Conservation (phyloP, 1,140 invertebrate genomes). For the Wasmannia auropunctata region DNA sequence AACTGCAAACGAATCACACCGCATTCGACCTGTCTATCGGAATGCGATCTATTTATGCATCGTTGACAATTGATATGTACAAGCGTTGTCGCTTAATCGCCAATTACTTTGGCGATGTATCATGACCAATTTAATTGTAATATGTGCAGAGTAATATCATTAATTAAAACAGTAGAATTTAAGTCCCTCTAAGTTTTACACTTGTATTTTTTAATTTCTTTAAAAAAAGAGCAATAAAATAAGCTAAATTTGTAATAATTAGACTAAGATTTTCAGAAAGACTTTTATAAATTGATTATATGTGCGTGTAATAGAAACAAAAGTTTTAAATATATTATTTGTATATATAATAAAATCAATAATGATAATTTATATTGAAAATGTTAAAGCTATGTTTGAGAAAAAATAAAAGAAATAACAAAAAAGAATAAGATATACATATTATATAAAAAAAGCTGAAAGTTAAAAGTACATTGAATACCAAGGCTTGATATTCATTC, state of each 20-base stretch:
- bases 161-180: constrained; percentile 5
- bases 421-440: background rate
- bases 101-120: constrained; percentile 46
- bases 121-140: constrained; percentile 13
- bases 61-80: constrained; percentile 45
- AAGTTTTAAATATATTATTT: background rate
- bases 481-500: constrained; percentile 4
- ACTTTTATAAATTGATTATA: background rate
- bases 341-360: background rate
- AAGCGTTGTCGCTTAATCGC: constrained; percentile 47
- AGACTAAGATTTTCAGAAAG: background rate
- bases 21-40: constrained; percentile 44
- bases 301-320: background rate
- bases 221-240: background rate
- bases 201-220: background rate
- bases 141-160: background rate
- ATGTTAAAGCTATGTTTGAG: background rate
- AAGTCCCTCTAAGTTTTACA: background rate
- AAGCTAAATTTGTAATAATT: background rate
- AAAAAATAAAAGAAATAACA: background rate
- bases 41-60: constrained; percentile 56
- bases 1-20: constrained; percentile 34
- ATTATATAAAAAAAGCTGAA: background rate
- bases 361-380: background rate
- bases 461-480: background rate